These are phyloP conservation scores for Arenaria interpres DNA, from an alignment of 2,113 vertebrate species.

Conservation along the genomic window DNA sequence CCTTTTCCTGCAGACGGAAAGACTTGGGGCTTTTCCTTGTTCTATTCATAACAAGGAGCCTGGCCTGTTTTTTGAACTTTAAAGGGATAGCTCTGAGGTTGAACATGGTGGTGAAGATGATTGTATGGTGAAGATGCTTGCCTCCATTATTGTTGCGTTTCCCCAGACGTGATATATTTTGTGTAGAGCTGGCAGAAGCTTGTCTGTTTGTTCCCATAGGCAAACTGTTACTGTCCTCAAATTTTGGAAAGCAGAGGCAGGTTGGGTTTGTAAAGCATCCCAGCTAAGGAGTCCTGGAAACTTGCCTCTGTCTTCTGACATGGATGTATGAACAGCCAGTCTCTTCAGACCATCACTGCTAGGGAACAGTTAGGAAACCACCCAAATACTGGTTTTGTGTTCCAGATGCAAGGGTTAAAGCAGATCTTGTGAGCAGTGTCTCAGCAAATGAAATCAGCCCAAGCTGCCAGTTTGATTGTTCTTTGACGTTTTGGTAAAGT, in stretches of 20 bases:
- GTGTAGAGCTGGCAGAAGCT: background rate
- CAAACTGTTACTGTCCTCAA: background rate
- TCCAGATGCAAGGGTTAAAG: background rate
- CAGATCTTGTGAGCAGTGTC: background rate
- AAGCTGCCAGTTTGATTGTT: background rate
- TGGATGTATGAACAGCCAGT: background rate
- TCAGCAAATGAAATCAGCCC: background rate
- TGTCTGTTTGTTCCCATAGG: background rate
- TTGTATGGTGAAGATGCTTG: background rate
- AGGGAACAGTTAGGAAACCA: background rate
- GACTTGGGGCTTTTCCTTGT: conserved; percentile 31
- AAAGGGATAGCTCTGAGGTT: background rate
- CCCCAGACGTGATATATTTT: background rate
- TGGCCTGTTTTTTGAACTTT: background rate
- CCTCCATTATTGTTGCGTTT: background rate
- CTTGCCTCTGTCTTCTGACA: background rate
- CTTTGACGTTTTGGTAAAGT: background rate
- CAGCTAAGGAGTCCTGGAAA: background rate
- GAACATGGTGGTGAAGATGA: background rate
- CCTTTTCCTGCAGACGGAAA: conserved; percentile 7
- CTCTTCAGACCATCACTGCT: background rate
- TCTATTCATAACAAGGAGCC: background rate
- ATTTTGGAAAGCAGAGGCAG: background rate
- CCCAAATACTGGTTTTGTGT: background rate
- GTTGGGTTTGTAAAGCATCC: background rate